Percentiles rank a stretch among this genome's conserved stretches.
These are phyloP conservation scores for Parascotia fuliginaria DNA, from an alignment of 2,888 invertebrate genomes.

Conservation along the genomic window DNA sequence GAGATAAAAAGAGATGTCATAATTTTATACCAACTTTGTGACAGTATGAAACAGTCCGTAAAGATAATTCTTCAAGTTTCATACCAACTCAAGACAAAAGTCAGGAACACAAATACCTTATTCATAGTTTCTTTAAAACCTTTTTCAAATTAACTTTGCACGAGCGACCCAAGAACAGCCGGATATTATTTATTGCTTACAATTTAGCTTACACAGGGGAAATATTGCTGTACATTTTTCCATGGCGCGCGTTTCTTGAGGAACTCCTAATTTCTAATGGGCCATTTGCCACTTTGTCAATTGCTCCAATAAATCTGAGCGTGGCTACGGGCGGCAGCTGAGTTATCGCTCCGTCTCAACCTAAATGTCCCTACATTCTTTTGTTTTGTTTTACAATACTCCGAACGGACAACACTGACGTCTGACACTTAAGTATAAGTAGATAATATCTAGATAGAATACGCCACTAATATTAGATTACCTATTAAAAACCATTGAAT, in stretches of 20 bases:
- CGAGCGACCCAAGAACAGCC: conserved; percentile 41
- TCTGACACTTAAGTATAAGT: conserved; percentile 30
- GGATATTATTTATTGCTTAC: conserved; percentile 78
- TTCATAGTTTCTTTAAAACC: conserved; percentile 33
- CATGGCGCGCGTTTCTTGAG: conserved; percentile 60
- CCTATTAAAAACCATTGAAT: no score
- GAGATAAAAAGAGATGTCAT: conserved; percentile 1
- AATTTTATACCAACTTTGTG: conserved; percentile 16
- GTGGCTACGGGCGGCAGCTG: conserved; percentile 63
- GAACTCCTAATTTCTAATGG: conserved; percentile 85
- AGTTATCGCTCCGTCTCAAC: conserved; percentile 75
- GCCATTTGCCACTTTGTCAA: conserved; percentile 86
- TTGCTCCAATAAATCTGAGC: conserved; percentile 84
- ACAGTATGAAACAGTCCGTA: conserved; percentile 9
- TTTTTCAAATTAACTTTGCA: conserved; percentile 45
- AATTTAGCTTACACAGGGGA: conserved; percentile 78
- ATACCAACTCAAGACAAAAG: conserved; percentile 13
- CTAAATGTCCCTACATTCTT: conserved; percentile 77
- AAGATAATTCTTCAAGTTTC: conserved; percentile 15
- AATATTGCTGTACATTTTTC: conserved; percentile 82
- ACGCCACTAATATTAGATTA: no score
- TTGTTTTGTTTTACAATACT: conserved; percentile 62
- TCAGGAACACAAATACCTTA: conserved; percentile 21
- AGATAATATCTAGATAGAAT: no score
- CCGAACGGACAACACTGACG: conserved; percentile 26